A percentile compares a stretch with the other conserved stretches of the same genome.
These are phyloP conservation scores for Fopius arisanus DNA, from an alignment of 1,140 invertebrate genomes.

Conservation along the genomic window DNA sequence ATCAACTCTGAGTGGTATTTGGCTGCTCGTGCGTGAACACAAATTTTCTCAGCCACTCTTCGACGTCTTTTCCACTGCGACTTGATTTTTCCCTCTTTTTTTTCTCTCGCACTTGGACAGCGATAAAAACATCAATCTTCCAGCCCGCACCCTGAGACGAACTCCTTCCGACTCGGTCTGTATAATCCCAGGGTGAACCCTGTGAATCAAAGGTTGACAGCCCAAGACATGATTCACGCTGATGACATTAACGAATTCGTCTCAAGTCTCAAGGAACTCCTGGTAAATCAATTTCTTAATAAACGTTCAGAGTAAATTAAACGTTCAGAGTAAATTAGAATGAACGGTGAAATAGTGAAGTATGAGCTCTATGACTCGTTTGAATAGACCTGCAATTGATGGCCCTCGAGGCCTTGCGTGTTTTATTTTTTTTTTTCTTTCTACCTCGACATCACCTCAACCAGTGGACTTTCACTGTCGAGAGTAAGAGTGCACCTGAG, in stretches of 20 bases:
- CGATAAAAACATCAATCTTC: background rate
- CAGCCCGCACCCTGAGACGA: background rate
- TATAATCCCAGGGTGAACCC: background rate
- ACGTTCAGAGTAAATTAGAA: no score
- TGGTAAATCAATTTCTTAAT: background rate
- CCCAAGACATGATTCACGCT: background rate
- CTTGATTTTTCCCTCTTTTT: background rate
- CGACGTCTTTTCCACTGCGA: background rate
- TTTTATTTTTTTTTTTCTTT: background rate
- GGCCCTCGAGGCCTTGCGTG: constrained; percentile 1
- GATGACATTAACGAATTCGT: background rate
- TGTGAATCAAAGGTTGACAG: constrained; percentile 1
- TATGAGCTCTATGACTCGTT: background rate
- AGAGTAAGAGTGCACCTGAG: constrained; percentile 26
- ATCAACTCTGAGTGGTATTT: background rate
- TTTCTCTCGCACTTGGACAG: background rate
- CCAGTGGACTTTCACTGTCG: constrained; percentile 33
- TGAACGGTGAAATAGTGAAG: background rate
- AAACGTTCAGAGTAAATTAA: no score
- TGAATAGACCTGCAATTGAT: background rate
- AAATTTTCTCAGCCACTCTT: no score
- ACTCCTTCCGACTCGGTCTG: background rate
- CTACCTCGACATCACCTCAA: background rate
- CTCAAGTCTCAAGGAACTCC: background rate
- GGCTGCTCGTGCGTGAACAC: background rate